Evolutionary conservation across 1,140 invertebrate genomes (phyloP).

Genomic region (Piezodorus guildinii): DNA sequence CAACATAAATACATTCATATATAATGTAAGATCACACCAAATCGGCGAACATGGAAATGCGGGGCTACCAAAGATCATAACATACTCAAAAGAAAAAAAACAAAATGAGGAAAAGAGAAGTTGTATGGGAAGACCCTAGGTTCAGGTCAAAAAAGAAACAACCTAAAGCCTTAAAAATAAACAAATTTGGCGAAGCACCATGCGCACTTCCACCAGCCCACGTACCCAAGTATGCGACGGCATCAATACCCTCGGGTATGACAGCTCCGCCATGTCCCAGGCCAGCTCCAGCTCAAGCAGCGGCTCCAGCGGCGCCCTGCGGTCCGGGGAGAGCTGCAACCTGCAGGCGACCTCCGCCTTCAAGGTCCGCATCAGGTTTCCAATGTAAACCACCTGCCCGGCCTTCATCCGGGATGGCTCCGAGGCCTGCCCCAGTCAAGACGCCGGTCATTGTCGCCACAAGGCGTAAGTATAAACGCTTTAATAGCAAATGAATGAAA

Average conservation of each 20-base stretch:
- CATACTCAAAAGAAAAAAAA: too few species aligned
- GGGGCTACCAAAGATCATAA: too few species aligned
- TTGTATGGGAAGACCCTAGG: not conserved
- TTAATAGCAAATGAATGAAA: too few species aligned
- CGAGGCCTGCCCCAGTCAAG: too few species aligned
- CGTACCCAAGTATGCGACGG: too few species aligned
- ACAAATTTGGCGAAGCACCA: not conserved
- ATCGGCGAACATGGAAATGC: too few species aligned
- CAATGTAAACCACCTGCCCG: not conserved
- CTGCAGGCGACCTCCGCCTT: not conserved
- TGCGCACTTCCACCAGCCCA: not conserved
- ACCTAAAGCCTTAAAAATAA: not conserved
- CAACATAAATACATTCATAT: too few species aligned
- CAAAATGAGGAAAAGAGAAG: not conserved
- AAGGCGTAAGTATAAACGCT: too few species aligned
- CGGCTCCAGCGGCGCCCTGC: slow-evolving; percentile 34
- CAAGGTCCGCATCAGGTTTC: not conserved
- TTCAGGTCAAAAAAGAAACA: not conserved
- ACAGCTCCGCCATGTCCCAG: slow-evolving; percentile 41
- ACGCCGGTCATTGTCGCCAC: too few species aligned
- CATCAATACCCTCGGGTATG: too few species aligned
- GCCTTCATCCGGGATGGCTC: not conserved
- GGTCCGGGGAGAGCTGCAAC: not conserved
- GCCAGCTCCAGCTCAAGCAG: slow-evolving; percentile 57
- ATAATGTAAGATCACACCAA: too few species aligned